These are phyloP conservation scores for Drosophila formosana DNA, from an alignment of 2,888 invertebrate genomes.

Conservation along the genomic window DNA sequence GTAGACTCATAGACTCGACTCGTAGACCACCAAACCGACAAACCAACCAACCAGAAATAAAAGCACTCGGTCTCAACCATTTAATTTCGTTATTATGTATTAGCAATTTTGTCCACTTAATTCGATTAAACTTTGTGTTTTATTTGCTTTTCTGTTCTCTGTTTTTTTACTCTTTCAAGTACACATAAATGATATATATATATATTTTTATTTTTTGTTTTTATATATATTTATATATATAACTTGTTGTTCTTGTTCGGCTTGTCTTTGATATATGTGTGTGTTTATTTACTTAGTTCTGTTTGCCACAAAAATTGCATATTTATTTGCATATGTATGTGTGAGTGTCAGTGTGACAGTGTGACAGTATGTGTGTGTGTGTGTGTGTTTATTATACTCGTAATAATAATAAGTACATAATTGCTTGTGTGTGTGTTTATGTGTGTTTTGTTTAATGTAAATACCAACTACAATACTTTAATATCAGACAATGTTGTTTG, in stretches of 20 bases:
- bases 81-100: conserved; percentile 73
- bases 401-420: conserved; percentile 52
- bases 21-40: neutral
- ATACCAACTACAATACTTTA: conserved; percentile 79
- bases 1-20: neutral
- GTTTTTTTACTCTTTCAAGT: conserved; percentile 66
- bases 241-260: conserved; percentile 36
- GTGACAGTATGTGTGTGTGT: conserved; percentile 9
- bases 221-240: conserved; percentile 24
- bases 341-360: conserved; percentile 3
- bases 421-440: conserved; percentile 46
- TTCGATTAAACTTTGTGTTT: conserved; percentile 70
- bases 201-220: conserved; percentile 16
- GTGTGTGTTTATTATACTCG: conserved; percentile 27
- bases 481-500: conserved; percentile 67
- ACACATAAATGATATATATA: conserved; percentile 69
- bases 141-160: conserved; percentile 42
- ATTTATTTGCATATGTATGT: conserved; percentile 14
- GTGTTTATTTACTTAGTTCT: conserved; percentile 40
- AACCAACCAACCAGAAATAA: conserved; percentile 5
- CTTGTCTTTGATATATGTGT: conserved; percentile 63
- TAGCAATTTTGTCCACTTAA: conserved; percentile 77
- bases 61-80: conserved; percentile 20
- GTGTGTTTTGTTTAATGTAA: conserved; percentile 43
- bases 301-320: conserved; percentile 44